Evolutionary conservation across 2,888 invertebrate species (phyloP).

Genomic region (Melipona beecheii): DNA sequence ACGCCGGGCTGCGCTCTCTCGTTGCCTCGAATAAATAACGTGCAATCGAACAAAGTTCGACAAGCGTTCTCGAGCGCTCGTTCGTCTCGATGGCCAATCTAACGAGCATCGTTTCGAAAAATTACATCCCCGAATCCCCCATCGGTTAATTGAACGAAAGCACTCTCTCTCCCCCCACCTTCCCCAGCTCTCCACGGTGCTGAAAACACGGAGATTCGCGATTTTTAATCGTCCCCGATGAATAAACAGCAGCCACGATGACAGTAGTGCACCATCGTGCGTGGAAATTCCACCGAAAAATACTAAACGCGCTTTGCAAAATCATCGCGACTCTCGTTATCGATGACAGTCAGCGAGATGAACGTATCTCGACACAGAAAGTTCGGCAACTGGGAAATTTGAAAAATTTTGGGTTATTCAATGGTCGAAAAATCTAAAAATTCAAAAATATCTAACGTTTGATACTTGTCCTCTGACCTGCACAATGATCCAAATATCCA

Average conservation of each 20-base stretch:
- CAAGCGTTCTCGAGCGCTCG: slow-evolving; percentile 7
- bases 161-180: background rate
- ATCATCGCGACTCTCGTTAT: background rate
- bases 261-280: background rate
- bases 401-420: no score
- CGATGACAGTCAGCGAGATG: background rate
- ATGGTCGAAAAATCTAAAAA: no score
- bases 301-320: background rate
- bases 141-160: slow-evolving; percentile 14
- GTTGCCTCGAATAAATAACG: slow-evolving; percentile 10
- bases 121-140: slow-evolving; percentile 16
- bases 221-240: slow-evolving; percentile 22
- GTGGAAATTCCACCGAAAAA: background rate
- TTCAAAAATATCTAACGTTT: no score
- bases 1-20: background rate
- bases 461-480: no score
- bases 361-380: background rate
- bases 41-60: slow-evolving; percentile 12
- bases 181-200: background rate
- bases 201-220: background rate
- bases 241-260: slow-evolving; percentile 3
- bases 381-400: no score
- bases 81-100: background rate
- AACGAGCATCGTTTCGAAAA: slow-evolving; percentile 28
- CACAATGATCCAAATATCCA: no score